Evolutionary conservation across 2,113 vertebrate species (phyloP).

Genomic region (Prolemur simus): DNA sequence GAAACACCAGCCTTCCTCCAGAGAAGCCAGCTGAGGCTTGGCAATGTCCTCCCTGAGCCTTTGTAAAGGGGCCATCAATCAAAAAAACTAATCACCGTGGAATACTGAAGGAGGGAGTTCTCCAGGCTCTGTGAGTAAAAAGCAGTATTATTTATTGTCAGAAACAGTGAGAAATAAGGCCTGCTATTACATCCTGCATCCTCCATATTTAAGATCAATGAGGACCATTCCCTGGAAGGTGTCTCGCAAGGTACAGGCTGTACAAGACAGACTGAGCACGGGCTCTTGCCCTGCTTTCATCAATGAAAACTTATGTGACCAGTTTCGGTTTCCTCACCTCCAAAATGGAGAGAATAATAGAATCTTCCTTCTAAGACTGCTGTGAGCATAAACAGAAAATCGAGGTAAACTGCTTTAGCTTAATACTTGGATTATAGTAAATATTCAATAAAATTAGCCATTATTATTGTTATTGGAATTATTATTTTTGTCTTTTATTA

Average conservation of each 20-base stretch:
- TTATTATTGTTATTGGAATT: background rate
- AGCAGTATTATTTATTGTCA: background rate
- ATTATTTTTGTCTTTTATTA: background rate
- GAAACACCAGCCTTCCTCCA: background rate
- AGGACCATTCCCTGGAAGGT: background rate
- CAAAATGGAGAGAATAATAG: background rate
- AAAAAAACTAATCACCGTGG: background rate
- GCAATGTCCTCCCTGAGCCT: background rate
- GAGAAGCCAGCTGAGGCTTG: background rate
- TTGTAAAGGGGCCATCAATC: background rate
- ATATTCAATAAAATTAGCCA: background rate
- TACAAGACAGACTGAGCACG: background rate
- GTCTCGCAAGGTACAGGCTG: too few species aligned
- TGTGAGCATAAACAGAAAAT: background rate
- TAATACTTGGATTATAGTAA: too few species aligned
- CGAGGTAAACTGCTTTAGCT: background rate
- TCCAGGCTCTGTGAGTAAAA: background rate
- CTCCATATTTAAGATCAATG: background rate
- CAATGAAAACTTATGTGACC: background rate
- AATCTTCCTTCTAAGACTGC: background rate
- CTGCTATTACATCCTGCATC: background rate
- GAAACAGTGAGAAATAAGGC: background rate
- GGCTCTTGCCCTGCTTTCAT: background rate
- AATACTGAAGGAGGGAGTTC: background rate
- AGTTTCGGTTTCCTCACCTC: background rate